phyloP scores from a whole-genome alignment of 2,888 invertebrate genomes.

The Drosophila ochracea region DNA sequence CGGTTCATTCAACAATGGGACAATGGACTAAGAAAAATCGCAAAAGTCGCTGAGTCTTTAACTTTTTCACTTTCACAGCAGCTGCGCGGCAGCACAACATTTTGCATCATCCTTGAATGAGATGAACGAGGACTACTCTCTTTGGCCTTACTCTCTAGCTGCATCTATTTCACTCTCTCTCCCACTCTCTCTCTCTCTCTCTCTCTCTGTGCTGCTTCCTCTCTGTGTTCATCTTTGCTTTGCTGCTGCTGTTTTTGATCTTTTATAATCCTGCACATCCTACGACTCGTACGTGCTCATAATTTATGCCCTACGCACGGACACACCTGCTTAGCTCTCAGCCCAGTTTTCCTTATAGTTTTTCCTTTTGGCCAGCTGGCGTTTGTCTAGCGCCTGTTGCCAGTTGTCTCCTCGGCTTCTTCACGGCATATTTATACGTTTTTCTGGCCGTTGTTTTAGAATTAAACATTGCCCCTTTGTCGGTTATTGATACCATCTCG shows the following conservation, averaged over 20 bases:
- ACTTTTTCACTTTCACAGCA: slow-evolving; percentile 41
- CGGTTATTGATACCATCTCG: slow-evolving; percentile 36
- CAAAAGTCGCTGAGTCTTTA: slow-evolving; percentile 50
- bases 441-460: slow-evolving; percentile 41
- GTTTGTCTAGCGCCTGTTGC: slow-evolving; percentile 32
- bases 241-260: slow-evolving; percentile 48
- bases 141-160: slow-evolving; percentile 1
- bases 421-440: slow-evolving; percentile 16
- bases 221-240: not conserved
- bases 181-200: not conserved
- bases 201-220: slow-evolving; percentile 1
- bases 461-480: slow-evolving; percentile 46
- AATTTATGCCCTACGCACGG: slow-evolving; percentile 56
- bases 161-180: slow-evolving; percentile 1
- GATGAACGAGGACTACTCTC: slow-evolving; percentile 13
- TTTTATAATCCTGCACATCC: slow-evolving; percentile 65
- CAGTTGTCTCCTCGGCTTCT: slow-evolving; percentile 24
- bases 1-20: slow-evolving; percentile 36
- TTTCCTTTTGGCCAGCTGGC: slow-evolving; percentile 62
- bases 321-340: slow-evolving; percentile 48
- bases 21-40: slow-evolving; percentile 43
- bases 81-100: slow-evolving; percentile 44
- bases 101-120: slow-evolving; percentile 58
- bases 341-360: slow-evolving; percentile 38
- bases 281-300: slow-evolving; percentile 67